Conservation (phyloP, 2,797 vertebrate genomes). For the Melanitta fusca region DNA sequence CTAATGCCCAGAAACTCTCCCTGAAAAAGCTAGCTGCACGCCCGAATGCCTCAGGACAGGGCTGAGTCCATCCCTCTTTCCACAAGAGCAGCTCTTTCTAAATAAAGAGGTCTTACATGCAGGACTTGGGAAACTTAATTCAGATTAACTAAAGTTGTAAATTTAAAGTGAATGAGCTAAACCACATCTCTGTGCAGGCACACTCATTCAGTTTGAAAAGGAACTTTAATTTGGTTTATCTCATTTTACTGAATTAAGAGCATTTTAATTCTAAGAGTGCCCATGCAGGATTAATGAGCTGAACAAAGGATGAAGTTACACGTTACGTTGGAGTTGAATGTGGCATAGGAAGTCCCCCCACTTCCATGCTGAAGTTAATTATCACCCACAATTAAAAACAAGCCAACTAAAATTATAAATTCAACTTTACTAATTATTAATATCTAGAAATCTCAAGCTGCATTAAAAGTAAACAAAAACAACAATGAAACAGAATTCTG, state of each 20-base stretch:
- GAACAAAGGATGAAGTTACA: neutral
- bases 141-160: constrained; percentile 35
- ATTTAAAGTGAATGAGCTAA: constrained; percentile 51
- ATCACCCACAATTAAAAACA: neutral
- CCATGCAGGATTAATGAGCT: neutral
- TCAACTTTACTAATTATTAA: neutral
- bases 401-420: neutral
- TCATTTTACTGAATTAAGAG: constrained; percentile 27
- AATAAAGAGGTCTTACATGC: constrained; percentile 1
- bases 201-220: neutral
- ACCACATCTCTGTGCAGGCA: constrained; percentile 16
- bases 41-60: constrained; percentile 42
- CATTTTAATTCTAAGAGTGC: constrained; percentile 25
- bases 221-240: constrained; percentile 35
- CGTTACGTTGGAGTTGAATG: neutral
- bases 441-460: neutral
- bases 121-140: constrained; percentile 44
- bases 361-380: neutral
- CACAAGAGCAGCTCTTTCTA: constrained; percentile 32
- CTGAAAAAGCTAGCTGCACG: neutral
- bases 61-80: constrained; percentile 29
- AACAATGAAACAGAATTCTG: neutral
- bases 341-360: neutral
- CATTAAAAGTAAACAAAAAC: neutral
- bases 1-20: constrained; percentile 57